Evolutionary conservation across 1,140 invertebrate genomes (phyloP).

Genomic region (Nymphalis io): DNA sequence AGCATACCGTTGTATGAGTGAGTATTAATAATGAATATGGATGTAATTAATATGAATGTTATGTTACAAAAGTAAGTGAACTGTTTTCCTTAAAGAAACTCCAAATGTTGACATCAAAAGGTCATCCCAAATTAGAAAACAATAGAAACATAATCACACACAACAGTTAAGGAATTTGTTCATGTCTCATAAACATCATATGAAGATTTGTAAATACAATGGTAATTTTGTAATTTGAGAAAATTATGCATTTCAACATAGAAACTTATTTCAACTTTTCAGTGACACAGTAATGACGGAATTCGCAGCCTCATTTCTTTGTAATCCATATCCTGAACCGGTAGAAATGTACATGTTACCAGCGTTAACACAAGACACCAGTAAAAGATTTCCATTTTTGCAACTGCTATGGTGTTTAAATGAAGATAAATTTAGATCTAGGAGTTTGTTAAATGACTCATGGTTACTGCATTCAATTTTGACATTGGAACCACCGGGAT

Average conservation of each 20-base stretch:
- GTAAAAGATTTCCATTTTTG: conserved; percentile 79
- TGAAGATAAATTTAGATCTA: conserved; percentile 51
- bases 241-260: not conserved
- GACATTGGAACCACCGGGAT: conserved; percentile 84
- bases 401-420: conserved; percentile 67
- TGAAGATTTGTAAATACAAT: no score
- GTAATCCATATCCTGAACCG: conserved; percentile 80
- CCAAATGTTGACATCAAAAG: no score
- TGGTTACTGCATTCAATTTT: conserved; percentile 83
- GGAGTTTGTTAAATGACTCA: conserved; percentile 64
- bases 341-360: conserved; percentile 82
- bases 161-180: no score
- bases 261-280: no score
- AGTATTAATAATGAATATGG: conserved; percentile 39
- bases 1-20: conserved; percentile 67
- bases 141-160: no score
- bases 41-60: no score
- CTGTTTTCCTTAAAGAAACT: no score
- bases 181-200: no score
- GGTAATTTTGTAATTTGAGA: no score
- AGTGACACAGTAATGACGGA: conserved; percentile 75
- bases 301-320: conserved; percentile 80
- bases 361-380: conserved; percentile 70
- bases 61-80: not conserved
- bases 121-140: no score